phyloP scores from a whole-genome alignment of 2,888 invertebrate species.

The Horisme vitalbata region DNA sequence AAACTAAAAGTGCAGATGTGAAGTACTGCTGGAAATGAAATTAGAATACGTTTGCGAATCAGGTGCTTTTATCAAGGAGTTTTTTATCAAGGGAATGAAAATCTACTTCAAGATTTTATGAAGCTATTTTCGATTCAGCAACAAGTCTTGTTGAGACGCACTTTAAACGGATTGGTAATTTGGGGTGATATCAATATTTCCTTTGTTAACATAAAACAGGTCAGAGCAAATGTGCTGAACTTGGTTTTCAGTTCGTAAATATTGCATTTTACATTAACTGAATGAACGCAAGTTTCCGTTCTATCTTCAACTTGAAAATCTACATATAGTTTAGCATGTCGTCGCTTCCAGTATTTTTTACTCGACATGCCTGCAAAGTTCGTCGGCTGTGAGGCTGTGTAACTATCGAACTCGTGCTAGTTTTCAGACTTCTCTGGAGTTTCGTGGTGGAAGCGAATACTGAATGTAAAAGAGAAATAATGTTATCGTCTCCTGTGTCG shows the following conservation, averaged over 20 bases:
- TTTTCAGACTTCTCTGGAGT: conserved; percentile 39
- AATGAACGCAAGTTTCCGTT: neutral
- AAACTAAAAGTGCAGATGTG: conserved; percentile 48
- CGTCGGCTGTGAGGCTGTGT: conserved; percentile 40
- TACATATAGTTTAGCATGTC: conserved; percentile 19
- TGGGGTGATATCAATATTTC: too few relatives aligned
- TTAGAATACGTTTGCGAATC: conserved; percentile 13
- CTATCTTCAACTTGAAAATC: conserved; percentile 14
- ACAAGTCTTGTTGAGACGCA: too few relatives aligned
- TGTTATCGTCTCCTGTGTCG: conserved; percentile 47
- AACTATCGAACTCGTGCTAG: conserved; percentile 46
- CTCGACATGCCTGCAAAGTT: conserved; percentile 18
- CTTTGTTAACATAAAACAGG: too few relatives aligned
- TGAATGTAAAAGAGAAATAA: conserved; percentile 54
- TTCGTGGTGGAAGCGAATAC: conserved; percentile 38
- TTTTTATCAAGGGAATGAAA: too few relatives aligned
- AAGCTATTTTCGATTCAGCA: too few relatives aligned
- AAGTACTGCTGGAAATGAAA: conserved; percentile 40
- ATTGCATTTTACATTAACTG: neutral
- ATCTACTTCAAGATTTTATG: too few relatives aligned
- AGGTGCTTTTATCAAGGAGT: conserved; percentile 13
- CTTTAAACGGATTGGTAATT: too few relatives aligned
- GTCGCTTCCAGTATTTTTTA: conserved; percentile 38
- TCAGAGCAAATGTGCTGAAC: too few relatives aligned
- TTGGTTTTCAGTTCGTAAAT: too few relatives aligned